phyloP scores from a whole-genome alignment of 1,140 invertebrate species.

The Zaprionus tsacasi region DNA sequence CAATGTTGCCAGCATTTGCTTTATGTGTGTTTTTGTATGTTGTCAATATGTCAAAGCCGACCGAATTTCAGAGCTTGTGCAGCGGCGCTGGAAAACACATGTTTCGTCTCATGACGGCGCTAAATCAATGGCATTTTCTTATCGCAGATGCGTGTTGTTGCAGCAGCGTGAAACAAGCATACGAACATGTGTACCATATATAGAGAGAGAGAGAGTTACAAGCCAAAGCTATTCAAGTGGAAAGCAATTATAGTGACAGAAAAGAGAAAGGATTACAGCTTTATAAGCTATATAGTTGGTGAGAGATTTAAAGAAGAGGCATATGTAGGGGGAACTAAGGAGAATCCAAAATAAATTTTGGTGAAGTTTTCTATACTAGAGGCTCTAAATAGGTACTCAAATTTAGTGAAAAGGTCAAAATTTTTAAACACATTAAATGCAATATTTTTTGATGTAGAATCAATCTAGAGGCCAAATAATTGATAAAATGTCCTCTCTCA shows the following conservation, averaged over 20 bases:
- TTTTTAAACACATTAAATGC: too few relatives aligned
- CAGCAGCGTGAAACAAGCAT: constrained; percentile 14
- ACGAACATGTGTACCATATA: constrained; percentile 1
- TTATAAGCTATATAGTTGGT: too few relatives aligned
- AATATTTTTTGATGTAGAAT: too few relatives aligned
- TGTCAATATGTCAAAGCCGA: constrained; percentile 75
- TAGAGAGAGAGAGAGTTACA: background rate
- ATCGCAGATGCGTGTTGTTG: constrained; percentile 22
- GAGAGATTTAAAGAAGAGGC: too few relatives aligned
- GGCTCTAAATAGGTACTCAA: too few relatives aligned
- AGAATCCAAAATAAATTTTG: too few relatives aligned
- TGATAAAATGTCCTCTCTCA: too few relatives aligned
- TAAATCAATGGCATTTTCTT: constrained; percentile 55
- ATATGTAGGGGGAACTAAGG: too few relatives aligned
- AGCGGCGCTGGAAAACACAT: constrained; percentile 66
- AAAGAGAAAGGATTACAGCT: background rate
- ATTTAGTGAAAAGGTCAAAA: too few relatives aligned
- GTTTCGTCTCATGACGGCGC: constrained; percentile 37
- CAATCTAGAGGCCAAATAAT: too few relatives aligned
- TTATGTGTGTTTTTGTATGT: constrained; percentile 20
- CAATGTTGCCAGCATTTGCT: constrained; percentile 66
- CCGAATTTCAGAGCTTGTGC: constrained; percentile 61
- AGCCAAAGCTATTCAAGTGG: background rate
- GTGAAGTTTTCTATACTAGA: too few relatives aligned
- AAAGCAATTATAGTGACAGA: background rate